Evolutionary conservation across 1,140 invertebrate genomes (phyloP), one percentile per base, ranked within the genome.

Genomic region (Ceratina australensis): DNA sequence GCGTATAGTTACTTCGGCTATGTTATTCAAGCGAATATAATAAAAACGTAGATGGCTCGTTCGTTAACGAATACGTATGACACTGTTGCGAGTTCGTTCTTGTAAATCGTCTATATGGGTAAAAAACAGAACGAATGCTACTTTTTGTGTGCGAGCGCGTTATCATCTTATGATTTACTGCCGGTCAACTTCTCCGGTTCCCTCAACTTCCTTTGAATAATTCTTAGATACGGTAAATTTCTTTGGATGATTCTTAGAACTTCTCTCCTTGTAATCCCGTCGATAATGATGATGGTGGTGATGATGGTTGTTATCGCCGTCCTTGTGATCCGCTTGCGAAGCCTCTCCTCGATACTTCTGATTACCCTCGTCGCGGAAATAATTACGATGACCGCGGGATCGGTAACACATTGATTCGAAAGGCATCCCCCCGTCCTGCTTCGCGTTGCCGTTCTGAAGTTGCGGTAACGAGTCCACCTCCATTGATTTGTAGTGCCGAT

Each of bases 331-430:
- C 54, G 86, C 84, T 56, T 89, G 89, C 3, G 88, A 85, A 10
- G 82, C 82, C 50, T 89, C 87, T 22, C 89, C 88, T 72, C 89
- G 78, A 66, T 90, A 91, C 54, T 91, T 92, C 67, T 90, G 87
- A 74, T 88, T 88, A 2, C 79, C 84, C 50, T 85, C 80, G 26
- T 91, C 89, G 8, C 90, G 84, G 68, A 85, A 83, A 42, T 88
- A 88, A 65, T 86, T 90, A 60, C 88, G 88, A 22, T 90, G 88
- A 12, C 84, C 87, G 59, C 87, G 87, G 4, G 86, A 87, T 80
- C 88, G 86, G 75, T 89, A 88, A 71, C 86, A 89, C 4, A 83
- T 84, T 0, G 89, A 86, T 68, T 91, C 76, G 16, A 72, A 91
- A 73, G 83, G 87, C 1, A 81, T 68, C 0, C 84, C 33, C 10